These are phyloP conservation scores for Epinephelus moara DNA, from an alignment of 2,113 vertebrate species.

Conservation along the genomic window DNA sequence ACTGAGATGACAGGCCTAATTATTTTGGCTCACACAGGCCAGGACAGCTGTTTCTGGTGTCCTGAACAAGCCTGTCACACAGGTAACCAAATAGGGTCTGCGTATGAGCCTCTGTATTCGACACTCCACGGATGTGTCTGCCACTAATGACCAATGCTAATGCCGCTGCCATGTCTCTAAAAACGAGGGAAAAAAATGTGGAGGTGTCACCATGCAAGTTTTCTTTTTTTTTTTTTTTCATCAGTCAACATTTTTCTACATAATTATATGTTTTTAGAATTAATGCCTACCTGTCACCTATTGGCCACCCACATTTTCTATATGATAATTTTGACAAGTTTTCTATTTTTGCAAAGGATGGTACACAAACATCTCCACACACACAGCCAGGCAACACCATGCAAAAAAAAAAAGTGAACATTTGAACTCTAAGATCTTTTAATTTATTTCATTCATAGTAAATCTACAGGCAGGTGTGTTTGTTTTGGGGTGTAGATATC, in stretches of 20 bases:
- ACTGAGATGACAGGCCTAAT: conserved; percentile 99
- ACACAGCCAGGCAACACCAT: background rate
- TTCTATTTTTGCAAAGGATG: background rate
- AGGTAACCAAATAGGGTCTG: conserved; percentile 99
- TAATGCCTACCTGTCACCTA: conserved; percentile 93
- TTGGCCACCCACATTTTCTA: conserved; percentile 84
- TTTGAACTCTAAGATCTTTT: conserved; percentile 7
- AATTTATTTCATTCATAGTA: background rate
- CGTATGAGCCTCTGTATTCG: conserved; percentile 93
- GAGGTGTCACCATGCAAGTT: conserved; percentile 90
- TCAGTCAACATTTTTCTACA: conserved; percentile 96
- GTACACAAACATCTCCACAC: background rate
- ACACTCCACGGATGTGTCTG: conserved; percentile 92
- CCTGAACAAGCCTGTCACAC: conserved; percentile 99
- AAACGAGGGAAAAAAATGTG: conserved; percentile 80
- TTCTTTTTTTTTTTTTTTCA: conserved; percentile 68
- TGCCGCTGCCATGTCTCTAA: conserved; percentile 96
- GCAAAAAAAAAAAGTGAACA: background rate
- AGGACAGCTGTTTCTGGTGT: conserved; percentile 99
- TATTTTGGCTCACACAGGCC: conserved; percentile 99
- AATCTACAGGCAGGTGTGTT: background rate
- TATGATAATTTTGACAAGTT: conserved; percentile 31
- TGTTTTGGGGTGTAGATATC: background rate
- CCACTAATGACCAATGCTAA: conserved; percentile 99
- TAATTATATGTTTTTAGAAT: conserved; percentile 97